phyloP scores from a whole-genome alignment of 2,888 invertebrate species.

The Oscheius myriophilus region DNA sequence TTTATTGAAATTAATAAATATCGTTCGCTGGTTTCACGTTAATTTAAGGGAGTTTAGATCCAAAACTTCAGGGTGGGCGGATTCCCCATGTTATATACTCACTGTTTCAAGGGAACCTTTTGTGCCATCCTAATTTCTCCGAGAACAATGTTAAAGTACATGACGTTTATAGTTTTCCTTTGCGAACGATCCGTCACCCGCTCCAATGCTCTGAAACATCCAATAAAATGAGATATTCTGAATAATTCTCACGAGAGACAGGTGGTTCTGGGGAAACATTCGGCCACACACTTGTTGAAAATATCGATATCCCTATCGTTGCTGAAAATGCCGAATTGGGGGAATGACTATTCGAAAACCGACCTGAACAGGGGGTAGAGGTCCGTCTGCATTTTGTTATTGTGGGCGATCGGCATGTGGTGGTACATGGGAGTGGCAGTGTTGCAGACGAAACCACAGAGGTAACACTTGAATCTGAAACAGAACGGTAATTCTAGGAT shows the following conservation, averaged over 20 bases:
- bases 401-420: conserved; percentile 14
- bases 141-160: neutral
- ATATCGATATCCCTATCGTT: neutral
- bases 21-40: too few species aligned
- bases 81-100: too few species aligned
- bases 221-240: neutral
- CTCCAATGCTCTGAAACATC: conserved; percentile 1
- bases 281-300: neutral
- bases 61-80: too few species aligned
- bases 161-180: neutral
- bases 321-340: too few species aligned
- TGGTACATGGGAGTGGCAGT: conserved; percentile 2
- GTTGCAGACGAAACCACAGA: neutral
- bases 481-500: too few species aligned
- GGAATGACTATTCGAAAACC: too few species aligned
- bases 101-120: too few species aligned
- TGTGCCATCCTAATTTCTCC: too few species aligned
- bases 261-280: conserved; percentile 6
- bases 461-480: conserved; percentile 4
- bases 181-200: neutral
- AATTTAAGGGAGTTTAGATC: too few species aligned
- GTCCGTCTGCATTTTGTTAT: conserved; percentile 12
- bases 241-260: conserved; percentile 5
- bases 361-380: conserved; percentile 10
- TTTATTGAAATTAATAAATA: too few species aligned